Base-by-base conservation (phyloP, 2,113 vertebrate genomes). In the Antidorcas marsupialis region DNA sequence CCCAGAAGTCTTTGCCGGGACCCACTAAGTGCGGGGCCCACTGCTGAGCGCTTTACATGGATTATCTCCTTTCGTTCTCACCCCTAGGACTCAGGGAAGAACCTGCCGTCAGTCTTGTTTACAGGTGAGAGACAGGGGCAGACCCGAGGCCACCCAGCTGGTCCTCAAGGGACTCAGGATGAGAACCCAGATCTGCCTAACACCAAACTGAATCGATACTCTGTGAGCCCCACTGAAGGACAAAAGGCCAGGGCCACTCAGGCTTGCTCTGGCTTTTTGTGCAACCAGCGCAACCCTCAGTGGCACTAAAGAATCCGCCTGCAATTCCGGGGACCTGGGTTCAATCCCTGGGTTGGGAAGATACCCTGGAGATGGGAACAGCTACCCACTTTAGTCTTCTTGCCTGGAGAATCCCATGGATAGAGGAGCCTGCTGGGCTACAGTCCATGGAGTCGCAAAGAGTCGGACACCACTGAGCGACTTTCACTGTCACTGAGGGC, bases 21-120 rank as follows among this genome's bases (percentile, higher is more conserved):
- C 7, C 62, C 36, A 7, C 12, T 13, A 50, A 52, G 45, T 4
- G 12, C 0, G 0, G 27, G 43, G 23, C 11, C n/a, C 25, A 5
- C 13, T 28, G 79, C 52, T 13, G 11, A 11, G 36, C 1, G 2
- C 53, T 39, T 59, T 52, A 50, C 1, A 0, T 27, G 30, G 28
- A 50, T 52, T 12, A 16, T 76, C 30, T 78, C 50, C 36, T 47
- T 47, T 15, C 12, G 3, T n/a, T 28, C 13, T 95, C 17, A 25
- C 2, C 15, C 30, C 13, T 33, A 28, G 7, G 43, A 3, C 39
- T 30, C 60, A 19, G 28, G 39, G 47, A 14, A 27, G 36, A 55
- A 19, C 21, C 94, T 81, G 12, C 33, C 52, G 28, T 17, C 67
- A 7, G 52, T 62, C 33, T 81, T 43, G 55, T 9, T 86, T 76